A percentile compares a stretch with the other conserved stretches of the same genome.
Evolutionary conservation across 1,140 invertebrate species (phyloP).

Genomic region (Philotrypesis tridentata): DNA sequence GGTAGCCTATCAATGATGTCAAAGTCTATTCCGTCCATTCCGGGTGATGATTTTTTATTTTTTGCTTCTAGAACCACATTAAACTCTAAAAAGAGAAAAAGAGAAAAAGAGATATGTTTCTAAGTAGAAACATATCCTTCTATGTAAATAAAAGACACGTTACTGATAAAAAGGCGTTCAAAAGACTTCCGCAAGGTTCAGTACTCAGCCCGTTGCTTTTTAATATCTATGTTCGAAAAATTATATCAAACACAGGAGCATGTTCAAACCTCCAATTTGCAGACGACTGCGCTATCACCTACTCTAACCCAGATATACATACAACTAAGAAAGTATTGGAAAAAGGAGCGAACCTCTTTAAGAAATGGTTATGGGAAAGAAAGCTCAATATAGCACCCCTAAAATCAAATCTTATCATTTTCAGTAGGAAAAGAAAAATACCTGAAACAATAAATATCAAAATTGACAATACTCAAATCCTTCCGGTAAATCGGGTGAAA

Average conservation of each 20-base stretch:
- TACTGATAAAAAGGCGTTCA: too few relatives aligned
- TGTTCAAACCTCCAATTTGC: constrained; percentile 41
- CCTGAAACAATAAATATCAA: constrained; percentile 7
- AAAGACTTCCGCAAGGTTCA: constrained; percentile 46
- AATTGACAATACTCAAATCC: constrained; percentile 18
- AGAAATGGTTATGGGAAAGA: constrained; percentile 11
- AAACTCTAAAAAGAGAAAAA: too few relatives aligned
- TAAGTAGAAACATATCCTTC: constrained; percentile 23
- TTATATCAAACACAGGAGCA: constrained; percentile 19
- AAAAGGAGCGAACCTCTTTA: background rate
- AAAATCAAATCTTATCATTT: constrained; percentile 43
- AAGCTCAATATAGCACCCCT: constrained; percentile 25
- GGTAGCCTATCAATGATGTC: too few relatives aligned
- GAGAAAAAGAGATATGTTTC: too few relatives aligned
- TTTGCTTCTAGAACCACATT: too few relatives aligned
- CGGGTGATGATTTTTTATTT: too few relatives aligned
- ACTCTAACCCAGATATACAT: background rate
- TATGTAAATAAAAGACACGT: constrained; percentile 5
- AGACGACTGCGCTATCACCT: constrained; percentile 37
- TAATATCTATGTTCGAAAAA: constrained; percentile 46
- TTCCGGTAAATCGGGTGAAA: constrained; percentile 24
- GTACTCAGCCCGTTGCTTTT: constrained; percentile 48
- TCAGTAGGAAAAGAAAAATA: constrained; percentile 8
- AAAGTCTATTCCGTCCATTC: too few relatives aligned
- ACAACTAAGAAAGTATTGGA: background rate